These are phyloP conservation scores for Trichonephila clavipes DNA, from an alignment of 1,140 invertebrate species.

Conservation along the genomic window DNA sequence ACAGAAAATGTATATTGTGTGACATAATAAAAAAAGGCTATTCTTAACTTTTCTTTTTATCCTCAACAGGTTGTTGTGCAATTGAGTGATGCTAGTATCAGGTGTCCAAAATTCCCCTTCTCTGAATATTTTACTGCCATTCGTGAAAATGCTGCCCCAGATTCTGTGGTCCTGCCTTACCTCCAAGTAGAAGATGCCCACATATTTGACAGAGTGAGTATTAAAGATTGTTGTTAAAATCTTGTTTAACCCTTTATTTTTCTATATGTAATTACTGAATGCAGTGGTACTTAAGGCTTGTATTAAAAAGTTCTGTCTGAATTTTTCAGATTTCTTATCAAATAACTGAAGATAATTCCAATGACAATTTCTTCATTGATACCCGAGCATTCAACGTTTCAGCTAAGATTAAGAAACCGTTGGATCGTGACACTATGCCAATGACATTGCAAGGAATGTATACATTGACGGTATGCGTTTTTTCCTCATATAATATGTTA, in stretches of 20 bases:
- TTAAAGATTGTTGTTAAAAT: background rate
- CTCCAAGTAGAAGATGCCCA: constrained; percentile 78
- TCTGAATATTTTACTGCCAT: constrained; percentile 79
- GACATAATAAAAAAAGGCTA: too few species aligned
- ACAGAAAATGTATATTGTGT: background rate
- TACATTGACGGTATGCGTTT: constrained; percentile 77
- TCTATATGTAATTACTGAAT: too few species aligned
- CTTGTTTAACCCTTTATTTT: too few species aligned
- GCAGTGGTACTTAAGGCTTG: too few species aligned
- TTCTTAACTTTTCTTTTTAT: background rate
- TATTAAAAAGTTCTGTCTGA: too few species aligned
- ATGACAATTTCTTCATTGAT: constrained; percentile 79
- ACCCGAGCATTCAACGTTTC: constrained; percentile 77
- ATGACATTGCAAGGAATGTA: constrained; percentile 79
- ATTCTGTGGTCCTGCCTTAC: constrained; percentile 78
- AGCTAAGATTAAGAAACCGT: constrained; percentile 78
- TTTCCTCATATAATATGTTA: background rate
- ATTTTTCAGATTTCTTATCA: constrained; percentile 77
- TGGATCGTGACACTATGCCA: constrained; percentile 79
- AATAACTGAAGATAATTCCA: constrained; percentile 79
- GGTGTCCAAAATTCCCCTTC: constrained; percentile 79
- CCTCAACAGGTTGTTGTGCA: constrained; percentile 77
- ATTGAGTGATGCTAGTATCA: constrained; percentile 76
- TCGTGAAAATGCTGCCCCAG: constrained; percentile 78
- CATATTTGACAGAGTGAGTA: constrained; percentile 77